phyloP scores from a whole-genome alignment of 2,888 invertebrate species.

The Agrochola circellaris region DNA sequence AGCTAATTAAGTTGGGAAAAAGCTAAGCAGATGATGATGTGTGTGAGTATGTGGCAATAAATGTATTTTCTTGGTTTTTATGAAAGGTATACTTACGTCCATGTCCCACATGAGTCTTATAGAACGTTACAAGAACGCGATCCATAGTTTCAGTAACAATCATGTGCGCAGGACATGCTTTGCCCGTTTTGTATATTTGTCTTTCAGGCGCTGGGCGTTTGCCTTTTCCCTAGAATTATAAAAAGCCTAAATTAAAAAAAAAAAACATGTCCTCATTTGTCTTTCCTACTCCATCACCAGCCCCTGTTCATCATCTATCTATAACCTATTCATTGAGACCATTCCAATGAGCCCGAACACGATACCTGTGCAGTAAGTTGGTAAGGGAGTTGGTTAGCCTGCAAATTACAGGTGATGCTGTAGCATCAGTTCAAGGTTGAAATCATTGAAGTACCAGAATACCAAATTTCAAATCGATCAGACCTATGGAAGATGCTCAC shows the following conservation, averaged over 20 bases:
- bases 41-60: background rate
- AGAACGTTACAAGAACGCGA: slow-evolving; percentile 84
- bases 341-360: too few relatives aligned
- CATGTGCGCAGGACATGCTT: slow-evolving; percentile 88
- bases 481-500: too few relatives aligned
- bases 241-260: background rate
- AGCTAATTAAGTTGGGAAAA: background rate
- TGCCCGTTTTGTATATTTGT: slow-evolving; percentile 88
- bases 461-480: too few relatives aligned
- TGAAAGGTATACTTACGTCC: slow-evolving; percentile 81
- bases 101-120: slow-evolving; percentile 87
- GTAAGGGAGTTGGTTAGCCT: too few relatives aligned
- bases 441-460: too few relatives aligned
- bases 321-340: too few relatives aligned
- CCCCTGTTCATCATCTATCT: too few relatives aligned
- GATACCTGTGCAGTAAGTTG: too few relatives aligned
- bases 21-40: background rate
- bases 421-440: too few relatives aligned
- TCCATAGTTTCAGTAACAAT: slow-evolving; percentile 86
- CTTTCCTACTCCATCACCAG: too few relatives aligned
- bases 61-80: background rate
- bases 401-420: too few relatives aligned
- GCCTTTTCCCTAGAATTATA: slow-evolving; percentile 81
- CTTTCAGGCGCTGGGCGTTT: slow-evolving; percentile 87
- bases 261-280: too few relatives aligned